These are phyloP conservation scores for Cyprinus carpio DNA, from an alignment of 2,113 vertebrate genomes.

Conservation along the genomic window DNA sequence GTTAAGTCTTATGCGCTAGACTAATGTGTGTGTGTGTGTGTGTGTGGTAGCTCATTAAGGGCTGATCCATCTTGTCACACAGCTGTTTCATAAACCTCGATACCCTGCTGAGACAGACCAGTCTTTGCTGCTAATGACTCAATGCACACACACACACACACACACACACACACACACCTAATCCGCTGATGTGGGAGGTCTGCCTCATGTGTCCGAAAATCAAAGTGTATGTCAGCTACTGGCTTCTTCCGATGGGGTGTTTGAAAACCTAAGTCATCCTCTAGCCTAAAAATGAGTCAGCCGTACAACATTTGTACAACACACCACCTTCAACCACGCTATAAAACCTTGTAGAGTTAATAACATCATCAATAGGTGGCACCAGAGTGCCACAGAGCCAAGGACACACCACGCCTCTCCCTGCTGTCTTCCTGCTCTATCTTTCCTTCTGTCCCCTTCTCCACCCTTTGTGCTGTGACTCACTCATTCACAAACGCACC, in stretches of 20 bases:
- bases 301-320: not conserved
- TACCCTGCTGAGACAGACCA: conserved; percentile 38
- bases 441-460: not conserved
- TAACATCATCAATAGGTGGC: conserved; percentile 1
- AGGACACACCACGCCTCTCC: not conserved
- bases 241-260: not conserved
- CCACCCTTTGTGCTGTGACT: not conserved
- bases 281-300: not conserved
- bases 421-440: not conserved
- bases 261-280: not conserved
- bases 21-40: not conserved
- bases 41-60: conserved; percentile 13
- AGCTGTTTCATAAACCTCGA: conserved; percentile 40
- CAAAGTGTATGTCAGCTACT: conserved; percentile 6
- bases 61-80: conserved; percentile 26
- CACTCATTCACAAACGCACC: not conserved
- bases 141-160: conserved; percentile 38
- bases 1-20: not conserved
- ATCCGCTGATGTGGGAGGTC: not conserved
- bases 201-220: conserved; percentile 32
- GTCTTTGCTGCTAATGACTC: conserved; percentile 13
- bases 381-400: not conserved
- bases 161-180: conserved; percentile 39
- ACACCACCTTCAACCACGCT: not conserved
- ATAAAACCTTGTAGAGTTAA: not conserved